A percentile compares a stretch with the other conserved stretches of the same genome.
phyloP scores from a whole-genome alignment of 1,140 invertebrate species.

The Araneus ventricosus region DNA sequence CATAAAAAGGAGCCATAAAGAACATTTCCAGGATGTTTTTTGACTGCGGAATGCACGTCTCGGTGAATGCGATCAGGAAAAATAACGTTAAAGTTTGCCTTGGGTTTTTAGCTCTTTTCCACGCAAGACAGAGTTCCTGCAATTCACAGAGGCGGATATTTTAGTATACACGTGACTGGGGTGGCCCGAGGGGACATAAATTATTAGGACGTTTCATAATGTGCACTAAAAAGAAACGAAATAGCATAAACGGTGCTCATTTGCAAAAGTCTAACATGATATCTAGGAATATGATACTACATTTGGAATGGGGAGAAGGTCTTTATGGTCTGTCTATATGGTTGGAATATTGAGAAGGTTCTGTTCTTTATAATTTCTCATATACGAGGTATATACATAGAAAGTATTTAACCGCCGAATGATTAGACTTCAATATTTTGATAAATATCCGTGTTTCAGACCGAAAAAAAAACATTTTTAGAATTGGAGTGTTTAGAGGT shows the following conservation, averaged over 20 bases:
- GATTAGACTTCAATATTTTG: no score
- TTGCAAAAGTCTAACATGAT: neutral
- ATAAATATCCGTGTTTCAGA: no score
- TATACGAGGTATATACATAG: no score
- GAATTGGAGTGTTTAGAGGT: no score
- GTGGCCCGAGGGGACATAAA: neutral
- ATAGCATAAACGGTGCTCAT: neutral
- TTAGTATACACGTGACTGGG: neutral
- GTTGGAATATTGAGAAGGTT: no score
- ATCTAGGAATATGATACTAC: no score
- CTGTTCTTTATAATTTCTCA: no score
- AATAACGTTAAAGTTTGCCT: constrained; percentile 1
- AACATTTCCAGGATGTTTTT: constrained; percentile 12
- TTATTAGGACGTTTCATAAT: neutral
- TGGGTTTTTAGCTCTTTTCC: neutral
- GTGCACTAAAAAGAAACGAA: neutral
- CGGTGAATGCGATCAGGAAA: neutral
- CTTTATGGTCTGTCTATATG: no score
- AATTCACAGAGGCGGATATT: neutral
- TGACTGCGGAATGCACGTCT: neutral
- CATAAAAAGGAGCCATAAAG: constrained; percentile 15
- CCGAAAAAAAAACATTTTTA: no score
- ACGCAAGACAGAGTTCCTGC: neutral
- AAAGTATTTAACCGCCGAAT: no score
- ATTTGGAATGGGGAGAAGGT: no score